Evolutionary conservation across 2,888 invertebrate genomes (phyloP).

Genomic region (Alloscopus bannaensis): DNA sequence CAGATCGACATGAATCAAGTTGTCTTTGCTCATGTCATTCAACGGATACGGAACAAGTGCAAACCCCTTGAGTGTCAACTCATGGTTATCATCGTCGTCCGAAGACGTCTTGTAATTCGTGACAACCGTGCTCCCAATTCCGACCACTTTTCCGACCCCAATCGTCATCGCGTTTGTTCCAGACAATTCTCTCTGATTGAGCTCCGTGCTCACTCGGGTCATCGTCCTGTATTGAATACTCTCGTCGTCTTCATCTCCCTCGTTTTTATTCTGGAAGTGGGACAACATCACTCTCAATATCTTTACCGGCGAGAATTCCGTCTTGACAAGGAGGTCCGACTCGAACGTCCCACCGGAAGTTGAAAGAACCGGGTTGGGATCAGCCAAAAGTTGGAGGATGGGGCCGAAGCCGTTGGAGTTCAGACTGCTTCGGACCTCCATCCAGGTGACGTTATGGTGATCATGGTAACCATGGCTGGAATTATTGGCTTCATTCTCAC

Average conservation of each 20-base stretch:
- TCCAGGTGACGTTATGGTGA: constrained; percentile 41
- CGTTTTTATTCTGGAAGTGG: constrained; percentile 21
- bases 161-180: constrained; percentile 11
- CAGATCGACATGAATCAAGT: constrained; percentile 31
- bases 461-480: neutral
- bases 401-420: constrained; percentile 33
- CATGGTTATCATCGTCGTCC: neutral
- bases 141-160: neutral
- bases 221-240: constrained; percentile 9
- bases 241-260: constrained; percentile 29
- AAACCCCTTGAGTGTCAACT: constrained; percentile 13
- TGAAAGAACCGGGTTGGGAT: constrained; percentile 1
- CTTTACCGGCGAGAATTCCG: constrained; percentile 43
- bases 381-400: neutral
- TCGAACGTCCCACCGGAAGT: constrained; percentile 10
- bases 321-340: constrained; percentile 6
- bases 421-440: constrained; percentile 24
- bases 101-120: neutral
- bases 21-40: neutral
- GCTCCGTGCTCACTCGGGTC: constrained; percentile 1
- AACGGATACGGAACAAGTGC: neutral
- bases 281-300: constrained; percentile 13
- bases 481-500: neutral
- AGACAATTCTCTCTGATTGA: constrained; percentile 31
- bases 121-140: constrained; percentile 13